Base-by-base conservation (phyloP, 1,140 invertebrate species). In the Anadara kagoshimensis region DNA sequence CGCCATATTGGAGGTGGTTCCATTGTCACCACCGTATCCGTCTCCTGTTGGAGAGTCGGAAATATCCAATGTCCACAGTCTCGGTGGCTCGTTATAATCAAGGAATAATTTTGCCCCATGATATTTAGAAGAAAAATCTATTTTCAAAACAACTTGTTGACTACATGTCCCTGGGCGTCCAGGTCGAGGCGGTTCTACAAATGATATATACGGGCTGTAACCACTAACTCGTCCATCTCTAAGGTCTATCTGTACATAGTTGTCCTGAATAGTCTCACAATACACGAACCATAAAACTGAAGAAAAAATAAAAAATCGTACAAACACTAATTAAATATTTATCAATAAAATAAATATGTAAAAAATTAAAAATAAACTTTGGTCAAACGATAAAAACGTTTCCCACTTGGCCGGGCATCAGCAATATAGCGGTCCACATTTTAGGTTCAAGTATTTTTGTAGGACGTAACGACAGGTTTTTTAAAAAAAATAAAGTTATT, bases 61-160 rank as follows among this genome's bases (percentile, higher is more conserved):
- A 44, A 89, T 78, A 73, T 88, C 82, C 20, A 88, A 63, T 0
- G 88, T 88, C 88, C 88, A 88, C 20, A 86, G 73, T 12, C 82
- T 75, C 8, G 88, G 86, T 5, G 76, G 72, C 56, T 88, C 86
- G 10, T 68, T 75, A 70, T 88, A 89, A 18, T 87, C 79, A 22
- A 88, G 76, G 18, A 73, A 36, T 43, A 89, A 72, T 29, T 76
- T 80, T 16, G 81, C 85, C 14, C 79, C 78, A 59, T 80, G 79
- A 65, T 78, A 86, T 47, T 78, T 76, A 20, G 84, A 85, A 18
- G 83, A 81, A 24, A 89, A 82, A 74, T 86, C 80, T n/a, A 89
- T 78, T 67, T 76, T 83, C 16, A 89, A 62, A 12, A 88, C 87
- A 1, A 87, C 86, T 62, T 88, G 86, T 44, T 81, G 80, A 61